Percentiles rank a stretch among this genome's conserved stretches.
Evolutionary conservation across 2,113 vertebrate species (phyloP).

Genomic region (Manacus vitellinus): DNA sequence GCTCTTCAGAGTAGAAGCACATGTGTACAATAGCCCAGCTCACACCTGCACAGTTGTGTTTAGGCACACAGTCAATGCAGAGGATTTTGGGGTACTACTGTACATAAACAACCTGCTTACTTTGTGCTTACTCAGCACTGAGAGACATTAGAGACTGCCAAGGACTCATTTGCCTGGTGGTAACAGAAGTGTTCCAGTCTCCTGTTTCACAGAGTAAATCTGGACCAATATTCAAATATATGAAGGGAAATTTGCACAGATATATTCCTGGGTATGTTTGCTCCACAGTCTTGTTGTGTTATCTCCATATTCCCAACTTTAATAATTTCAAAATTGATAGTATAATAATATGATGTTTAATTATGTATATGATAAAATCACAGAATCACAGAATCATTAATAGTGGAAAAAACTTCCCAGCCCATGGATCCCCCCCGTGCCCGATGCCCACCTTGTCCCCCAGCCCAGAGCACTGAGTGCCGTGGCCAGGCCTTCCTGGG

Average conservation of each 20-base stretch:
- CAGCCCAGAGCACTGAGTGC: neutral
- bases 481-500: neutral
- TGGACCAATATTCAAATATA: neutral
- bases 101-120: neutral
- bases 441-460: accelerated
- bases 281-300: neutral
- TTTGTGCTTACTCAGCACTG: neutral
- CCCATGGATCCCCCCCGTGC: neutral
- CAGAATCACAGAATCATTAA: neutral
- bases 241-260: neutral
- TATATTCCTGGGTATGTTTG: neutral
- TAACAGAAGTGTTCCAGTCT: neutral
- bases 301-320: neutral
- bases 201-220: neutral
- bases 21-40: neutral
- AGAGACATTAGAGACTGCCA: neutral
- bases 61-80: neutral
- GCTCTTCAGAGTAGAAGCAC: neutral
- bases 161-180: neutral
- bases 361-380: neutral
- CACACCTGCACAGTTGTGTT: neutral
- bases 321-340: neutral
- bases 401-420: neutral
- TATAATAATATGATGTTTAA: neutral
- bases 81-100: neutral